Percentiles rank a stretch among this genome's conserved stretches.
These are phyloP conservation scores for Brachypterus glaber DNA, from an alignment of 2,888 invertebrate genomes.

Conservation along the genomic window DNA sequence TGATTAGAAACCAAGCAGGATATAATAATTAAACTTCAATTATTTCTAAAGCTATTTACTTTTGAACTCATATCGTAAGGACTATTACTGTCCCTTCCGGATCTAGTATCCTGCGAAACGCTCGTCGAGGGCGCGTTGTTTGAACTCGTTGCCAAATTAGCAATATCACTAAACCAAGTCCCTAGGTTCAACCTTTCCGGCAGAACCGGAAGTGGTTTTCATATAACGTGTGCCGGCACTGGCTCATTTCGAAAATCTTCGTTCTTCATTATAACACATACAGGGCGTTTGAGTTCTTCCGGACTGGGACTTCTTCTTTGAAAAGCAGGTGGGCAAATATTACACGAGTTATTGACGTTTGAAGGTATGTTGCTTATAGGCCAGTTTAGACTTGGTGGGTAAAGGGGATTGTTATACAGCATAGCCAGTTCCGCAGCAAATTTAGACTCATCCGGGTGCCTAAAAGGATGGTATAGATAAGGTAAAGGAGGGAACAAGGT, in stretches of 20 bases:
- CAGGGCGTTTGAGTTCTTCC: conserved; percentile 43
- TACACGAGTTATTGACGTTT: conserved; percentile 30
- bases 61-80: conserved; percentile 30
- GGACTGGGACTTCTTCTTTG: conserved; percentile 38
- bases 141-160: conserved; percentile 38
- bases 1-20: too few relatives aligned
- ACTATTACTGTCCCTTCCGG: conserved; percentile 33
- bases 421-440: conserved; percentile 62
- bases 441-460: conserved; percentile 48
- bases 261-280: conserved; percentile 57
- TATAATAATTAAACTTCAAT: conserved; percentile 10
- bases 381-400: conserved; percentile 43
- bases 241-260: conserved; percentile 45
- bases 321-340: conserved; percentile 39
- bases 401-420: conserved; percentile 49
- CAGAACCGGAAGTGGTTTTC: conserved; percentile 77
- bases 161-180: conserved; percentile 40
- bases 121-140: too few relatives aligned
- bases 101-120: conserved; percentile 33
- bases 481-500: conserved; percentile 62
- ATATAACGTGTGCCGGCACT: conserved; percentile 59
- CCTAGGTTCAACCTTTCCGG: conserved; percentile 57
- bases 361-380: conserved; percentile 30
- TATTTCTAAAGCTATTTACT: conserved; percentile 20
- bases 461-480: conserved; percentile 58